These are phyloP conservation scores for Columbina picui DNA, from an alignment of 2,113 vertebrate genomes.

Conservation along the genomic window DNA sequence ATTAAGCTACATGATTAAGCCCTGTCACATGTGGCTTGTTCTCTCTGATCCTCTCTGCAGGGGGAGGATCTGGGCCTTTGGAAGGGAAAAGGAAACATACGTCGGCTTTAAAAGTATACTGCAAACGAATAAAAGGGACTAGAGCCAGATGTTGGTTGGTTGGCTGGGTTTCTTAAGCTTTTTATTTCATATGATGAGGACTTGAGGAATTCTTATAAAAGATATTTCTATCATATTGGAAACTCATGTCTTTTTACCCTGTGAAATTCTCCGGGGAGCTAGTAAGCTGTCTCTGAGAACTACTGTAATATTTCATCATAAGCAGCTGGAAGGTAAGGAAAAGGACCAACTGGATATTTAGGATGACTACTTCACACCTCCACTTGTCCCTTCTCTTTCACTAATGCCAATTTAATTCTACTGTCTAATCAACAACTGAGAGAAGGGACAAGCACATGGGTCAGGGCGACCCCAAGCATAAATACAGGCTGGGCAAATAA, in stretches of 20 bases:
- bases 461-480: too few species aligned
- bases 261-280: background rate
- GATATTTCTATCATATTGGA: background rate
- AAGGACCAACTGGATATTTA: background rate
- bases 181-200: background rate
- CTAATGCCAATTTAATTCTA: background rate
- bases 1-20: constrained; percentile 64
- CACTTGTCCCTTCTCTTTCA: background rate
- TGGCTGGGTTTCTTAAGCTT: background rate
- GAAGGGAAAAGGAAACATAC: constrained; percentile 54
- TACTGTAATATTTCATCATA: background rate
- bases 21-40: constrained; percentile 53
- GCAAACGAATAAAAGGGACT: constrained; percentile 13
- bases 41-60: constrained; percentile 67
- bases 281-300: background rate
- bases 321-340: background rate
- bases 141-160: background rate
- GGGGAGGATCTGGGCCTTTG: constrained; percentile 44
- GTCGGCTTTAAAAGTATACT: constrained; percentile 3
- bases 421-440: background rate
- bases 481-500: too few species aligned
- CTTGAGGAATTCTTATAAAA: background rate
- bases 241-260: background rate
- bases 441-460: background rate
- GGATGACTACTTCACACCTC: background rate